phyloP scores from a whole-genome alignment of 1,140 invertebrate genomes.

The Drosophila persimilis region DNA sequence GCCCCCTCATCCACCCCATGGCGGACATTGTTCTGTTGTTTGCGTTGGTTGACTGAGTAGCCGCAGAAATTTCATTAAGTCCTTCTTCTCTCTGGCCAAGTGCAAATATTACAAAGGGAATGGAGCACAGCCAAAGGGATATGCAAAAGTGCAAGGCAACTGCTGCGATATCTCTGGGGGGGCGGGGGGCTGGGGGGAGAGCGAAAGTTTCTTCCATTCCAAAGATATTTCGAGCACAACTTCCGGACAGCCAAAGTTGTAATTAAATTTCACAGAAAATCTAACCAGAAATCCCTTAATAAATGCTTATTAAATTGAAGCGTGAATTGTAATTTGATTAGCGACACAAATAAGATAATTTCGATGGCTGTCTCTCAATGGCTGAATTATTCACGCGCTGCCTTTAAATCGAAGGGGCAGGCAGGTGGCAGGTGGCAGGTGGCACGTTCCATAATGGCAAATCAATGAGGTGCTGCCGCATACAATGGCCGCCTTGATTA shows the following conservation, averaged over 20 bases:
- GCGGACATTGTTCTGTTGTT: constrained; percentile 55
- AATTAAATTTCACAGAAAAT: too few species aligned
- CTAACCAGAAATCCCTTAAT: not conserved
- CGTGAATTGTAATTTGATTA: constrained; percentile 28
- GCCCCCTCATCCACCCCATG: too few species aligned
- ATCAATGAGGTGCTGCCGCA: constrained; percentile 71
- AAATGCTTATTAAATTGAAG: not conserved
- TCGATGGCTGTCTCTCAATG: not conserved
- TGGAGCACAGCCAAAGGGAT: constrained; percentile 26
- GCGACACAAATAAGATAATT: not conserved
- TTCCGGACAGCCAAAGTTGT: too few species aligned
- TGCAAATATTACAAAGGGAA: constrained; percentile 68
- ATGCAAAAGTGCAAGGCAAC: constrained; percentile 38
- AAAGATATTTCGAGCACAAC: too few species aligned
- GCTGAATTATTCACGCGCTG: constrained; percentile 3
- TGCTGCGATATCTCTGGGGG: constrained; percentile 3
- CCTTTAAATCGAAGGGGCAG: constrained; percentile 12
- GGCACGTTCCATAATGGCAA: constrained; percentile 78
- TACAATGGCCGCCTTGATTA: constrained; percentile 75
- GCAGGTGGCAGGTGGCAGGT: constrained; percentile 4
- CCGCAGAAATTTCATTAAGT: constrained; percentile 79
- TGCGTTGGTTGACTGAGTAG: constrained; percentile 54
- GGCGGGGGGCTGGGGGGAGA: constrained; percentile 1
- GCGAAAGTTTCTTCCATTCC: not conserved
- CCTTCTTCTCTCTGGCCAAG: constrained; percentile 53